A percentile compares a stretch with the other conserved stretches of the same genome.
phyloP scores from a whole-genome alignment of 2,113 vertebrate species.

The Mus spicilegus region DNA sequence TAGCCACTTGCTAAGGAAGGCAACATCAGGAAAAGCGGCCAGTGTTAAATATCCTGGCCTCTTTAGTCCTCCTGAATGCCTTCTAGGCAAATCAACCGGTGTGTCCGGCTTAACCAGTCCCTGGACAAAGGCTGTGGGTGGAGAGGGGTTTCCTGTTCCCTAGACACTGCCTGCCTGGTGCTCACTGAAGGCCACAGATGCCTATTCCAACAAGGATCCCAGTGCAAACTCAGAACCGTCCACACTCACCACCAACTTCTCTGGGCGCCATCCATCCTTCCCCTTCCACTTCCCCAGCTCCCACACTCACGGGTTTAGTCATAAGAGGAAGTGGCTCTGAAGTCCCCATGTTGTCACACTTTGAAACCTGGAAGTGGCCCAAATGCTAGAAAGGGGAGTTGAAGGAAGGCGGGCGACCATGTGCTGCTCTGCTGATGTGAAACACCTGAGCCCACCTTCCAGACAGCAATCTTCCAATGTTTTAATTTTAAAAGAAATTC shows the following conservation, averaged over 20 bases:
- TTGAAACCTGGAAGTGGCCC: slow-evolving; percentile 66
- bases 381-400: neutral
- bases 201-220: neutral
- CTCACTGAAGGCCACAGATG: neutral
- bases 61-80: neutral
- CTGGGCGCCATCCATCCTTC: neutral
- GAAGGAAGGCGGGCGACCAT: neutral
- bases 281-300: neutral
- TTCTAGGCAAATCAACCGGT: slow-evolving; percentile 18
- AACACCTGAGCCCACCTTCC: neutral
- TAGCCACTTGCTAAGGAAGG: slow-evolving; percentile 32
- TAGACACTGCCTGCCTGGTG: neutral
- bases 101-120: slow-evolving; percentile 10
- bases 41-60: neutral
- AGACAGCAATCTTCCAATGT: neutral
- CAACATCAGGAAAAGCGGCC: neutral
- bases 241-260: neutral
- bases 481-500: neutral
- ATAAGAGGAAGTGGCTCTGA: slow-evolving; percentile 52
- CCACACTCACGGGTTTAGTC: neutral
- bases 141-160: slow-evolving; percentile 8
- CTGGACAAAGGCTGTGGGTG: neutral
- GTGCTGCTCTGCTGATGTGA: neutral
- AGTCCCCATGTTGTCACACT: neutral
- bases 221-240: neutral